These are phyloP conservation scores for Tenthredo mesomela DNA, from an alignment of 2,888 invertebrate species.

Conservation along the genomic window DNA sequence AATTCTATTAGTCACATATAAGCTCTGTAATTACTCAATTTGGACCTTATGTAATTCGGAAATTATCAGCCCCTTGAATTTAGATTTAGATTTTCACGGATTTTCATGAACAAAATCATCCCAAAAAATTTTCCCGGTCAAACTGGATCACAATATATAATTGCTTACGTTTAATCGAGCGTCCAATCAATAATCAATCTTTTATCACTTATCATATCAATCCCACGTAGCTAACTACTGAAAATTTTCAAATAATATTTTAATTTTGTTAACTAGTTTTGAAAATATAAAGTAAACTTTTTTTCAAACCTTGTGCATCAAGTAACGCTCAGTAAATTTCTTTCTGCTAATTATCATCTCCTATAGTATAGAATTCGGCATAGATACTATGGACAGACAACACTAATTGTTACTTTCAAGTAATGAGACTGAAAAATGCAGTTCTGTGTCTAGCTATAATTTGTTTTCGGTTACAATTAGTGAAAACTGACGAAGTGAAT, in stretches of 20 bases:
- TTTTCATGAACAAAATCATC: too few species aligned
- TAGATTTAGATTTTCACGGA: too few species aligned
- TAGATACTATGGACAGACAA: neutral
- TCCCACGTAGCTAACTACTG: neutral
- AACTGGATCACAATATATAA: too few species aligned
- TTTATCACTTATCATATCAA: neutral
- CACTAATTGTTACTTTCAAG: neutral
- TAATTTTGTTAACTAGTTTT: neutral
- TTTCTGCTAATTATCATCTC: neutral
- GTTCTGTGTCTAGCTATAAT: neutral
- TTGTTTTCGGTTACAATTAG: neutral
- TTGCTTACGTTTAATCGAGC: too few species aligned
- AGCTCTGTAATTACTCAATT: too few species aligned
- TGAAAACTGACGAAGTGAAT: neutral
- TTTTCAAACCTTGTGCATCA: neutral
- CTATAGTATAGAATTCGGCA: neutral
- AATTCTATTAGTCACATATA: too few species aligned
- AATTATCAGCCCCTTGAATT: too few species aligned
- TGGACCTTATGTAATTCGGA: too few species aligned
- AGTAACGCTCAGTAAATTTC: neutral
- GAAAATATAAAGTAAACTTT: neutral
- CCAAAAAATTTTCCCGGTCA: too few species aligned
- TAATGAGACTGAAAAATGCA: conserved; percentile 9
- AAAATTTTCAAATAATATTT: neutral
- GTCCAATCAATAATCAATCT: neutral